Conservation (phyloP, 2,113 vertebrate genomes). For the Cichladusa arquata region DNA sequence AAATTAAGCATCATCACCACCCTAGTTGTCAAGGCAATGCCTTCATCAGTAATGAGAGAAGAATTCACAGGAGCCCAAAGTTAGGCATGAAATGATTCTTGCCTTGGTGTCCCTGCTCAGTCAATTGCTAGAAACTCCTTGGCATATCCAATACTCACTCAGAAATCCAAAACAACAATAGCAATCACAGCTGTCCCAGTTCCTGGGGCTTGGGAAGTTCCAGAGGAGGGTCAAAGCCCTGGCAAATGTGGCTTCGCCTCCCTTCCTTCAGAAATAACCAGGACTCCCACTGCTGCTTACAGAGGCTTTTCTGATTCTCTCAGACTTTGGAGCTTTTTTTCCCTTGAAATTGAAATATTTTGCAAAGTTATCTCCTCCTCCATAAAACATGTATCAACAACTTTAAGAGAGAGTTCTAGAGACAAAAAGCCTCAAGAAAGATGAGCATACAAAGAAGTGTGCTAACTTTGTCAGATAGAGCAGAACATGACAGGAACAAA, state of each 20-base stretch:
- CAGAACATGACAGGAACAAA: not conserved
- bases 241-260: not conserved
- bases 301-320: not conserved
- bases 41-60: not conserved
- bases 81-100: not conserved
- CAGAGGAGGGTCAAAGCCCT: not conserved
- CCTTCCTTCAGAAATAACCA: not conserved
- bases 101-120: not conserved
- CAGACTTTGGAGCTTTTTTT: not conserved
- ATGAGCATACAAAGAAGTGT: not conserved
- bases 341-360: not conserved
- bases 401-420: not conserved
- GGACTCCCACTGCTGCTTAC: not conserved
- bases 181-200: fast-evolving
- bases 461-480: not conserved
- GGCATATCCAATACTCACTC: not conserved
- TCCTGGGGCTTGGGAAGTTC: not conserved
- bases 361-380: not conserved
- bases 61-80: not conserved
- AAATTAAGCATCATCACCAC: not conserved
- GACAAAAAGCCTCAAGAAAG: not conserved
- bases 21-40: not conserved
- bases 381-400: not conserved
- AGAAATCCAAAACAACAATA: not conserved
- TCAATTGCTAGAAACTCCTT: not conserved